Evolutionary conservation across 2,113 vertebrate genomes (phyloP).

Genomic region (Nibea albiflora): DNA sequence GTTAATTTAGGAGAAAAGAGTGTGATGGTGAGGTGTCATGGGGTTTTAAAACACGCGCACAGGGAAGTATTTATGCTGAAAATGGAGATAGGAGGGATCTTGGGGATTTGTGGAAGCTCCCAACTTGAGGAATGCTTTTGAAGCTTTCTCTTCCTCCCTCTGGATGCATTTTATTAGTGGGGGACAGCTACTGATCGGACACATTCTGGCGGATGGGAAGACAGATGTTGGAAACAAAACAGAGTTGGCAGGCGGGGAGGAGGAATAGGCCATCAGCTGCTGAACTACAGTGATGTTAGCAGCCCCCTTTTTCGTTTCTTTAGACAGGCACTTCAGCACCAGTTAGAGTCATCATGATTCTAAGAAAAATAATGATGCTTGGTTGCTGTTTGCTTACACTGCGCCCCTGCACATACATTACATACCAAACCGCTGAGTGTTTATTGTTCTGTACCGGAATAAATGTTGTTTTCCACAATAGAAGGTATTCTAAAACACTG

Average conservation of each 20-base stretch:
- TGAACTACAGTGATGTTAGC: not conserved
- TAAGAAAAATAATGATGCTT: not conserved
- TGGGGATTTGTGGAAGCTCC: constrained; percentile 60
- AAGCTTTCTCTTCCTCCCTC: constrained; percentile 51
- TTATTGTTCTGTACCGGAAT: not conserved
- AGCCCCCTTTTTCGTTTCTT: not conserved
- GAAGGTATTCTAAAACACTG: not conserved
- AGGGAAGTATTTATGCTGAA: constrained; percentile 54
- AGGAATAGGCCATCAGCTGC: constrained; percentile 14
- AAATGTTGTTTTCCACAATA: not conserved
- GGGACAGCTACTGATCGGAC: constrained; percentile 41
- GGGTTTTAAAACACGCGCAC: constrained; percentile 29
- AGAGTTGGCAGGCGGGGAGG: constrained; percentile 1
- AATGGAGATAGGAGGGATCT: constrained; percentile 54
- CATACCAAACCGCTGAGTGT: not conserved
- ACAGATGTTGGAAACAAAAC: constrained; percentile 44
- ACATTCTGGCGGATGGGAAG: constrained; percentile 21
- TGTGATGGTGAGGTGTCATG: constrained; percentile 38
- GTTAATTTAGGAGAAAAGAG: constrained; percentile 47
- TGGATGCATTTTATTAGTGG: constrained; percentile 69
- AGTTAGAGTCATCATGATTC: not conserved
- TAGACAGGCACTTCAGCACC: not conserved
- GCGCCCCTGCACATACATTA: too few relatives aligned
- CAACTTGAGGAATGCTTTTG: constrained; percentile 68
- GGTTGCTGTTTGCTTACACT: not conserved